A percentile compares a stretch with the other conserved stretches of the same genome.
Evolutionary conservation across 1,140 invertebrate genomes (phyloP).

Genomic region (Macrotrachela quadricornifera): DNA sequence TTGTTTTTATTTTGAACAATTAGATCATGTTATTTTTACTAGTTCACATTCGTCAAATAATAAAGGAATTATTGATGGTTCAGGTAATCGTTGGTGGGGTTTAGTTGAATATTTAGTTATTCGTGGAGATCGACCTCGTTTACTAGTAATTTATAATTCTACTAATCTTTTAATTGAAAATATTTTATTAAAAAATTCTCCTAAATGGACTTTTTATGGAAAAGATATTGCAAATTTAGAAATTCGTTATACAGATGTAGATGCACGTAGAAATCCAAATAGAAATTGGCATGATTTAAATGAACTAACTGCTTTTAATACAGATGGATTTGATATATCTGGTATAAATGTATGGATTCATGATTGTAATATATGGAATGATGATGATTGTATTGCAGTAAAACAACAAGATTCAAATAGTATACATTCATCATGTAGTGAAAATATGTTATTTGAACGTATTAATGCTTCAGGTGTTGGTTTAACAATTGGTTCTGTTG

Average conservation of each 20-base stretch:
- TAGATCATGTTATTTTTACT: too few species aligned
- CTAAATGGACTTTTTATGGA: background rate
- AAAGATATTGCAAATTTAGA: background rate
- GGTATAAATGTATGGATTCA: background rate
- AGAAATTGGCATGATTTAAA: background rate
- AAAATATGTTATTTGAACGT: slow-evolving; percentile 3
- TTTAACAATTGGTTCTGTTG: slow-evolving; percentile 1
- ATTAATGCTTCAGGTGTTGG: slow-evolving; percentile 3
- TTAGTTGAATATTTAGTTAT: background rate
- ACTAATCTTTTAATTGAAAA: background rate
- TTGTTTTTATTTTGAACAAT: too few species aligned
- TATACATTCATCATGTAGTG: background rate
- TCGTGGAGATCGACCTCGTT: background rate
- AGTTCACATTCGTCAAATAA: background rate
- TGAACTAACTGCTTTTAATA: background rate
- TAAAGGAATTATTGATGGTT: background rate
- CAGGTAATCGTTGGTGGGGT: slow-evolving; percentile 3
- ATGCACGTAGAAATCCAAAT: too few species aligned
- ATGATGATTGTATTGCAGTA: slow-evolving; percentile 2
- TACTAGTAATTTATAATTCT: background rate
- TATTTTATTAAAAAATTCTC: background rate
- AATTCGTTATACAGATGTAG: background rate
- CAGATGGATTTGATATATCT: background rate
- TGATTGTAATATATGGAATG: background rate
- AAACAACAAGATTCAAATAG: background rate